phyloP scores from a whole-genome alignment of 2,113 vertebrate genomes.

The Gnathonemus longibarbis region DNA sequence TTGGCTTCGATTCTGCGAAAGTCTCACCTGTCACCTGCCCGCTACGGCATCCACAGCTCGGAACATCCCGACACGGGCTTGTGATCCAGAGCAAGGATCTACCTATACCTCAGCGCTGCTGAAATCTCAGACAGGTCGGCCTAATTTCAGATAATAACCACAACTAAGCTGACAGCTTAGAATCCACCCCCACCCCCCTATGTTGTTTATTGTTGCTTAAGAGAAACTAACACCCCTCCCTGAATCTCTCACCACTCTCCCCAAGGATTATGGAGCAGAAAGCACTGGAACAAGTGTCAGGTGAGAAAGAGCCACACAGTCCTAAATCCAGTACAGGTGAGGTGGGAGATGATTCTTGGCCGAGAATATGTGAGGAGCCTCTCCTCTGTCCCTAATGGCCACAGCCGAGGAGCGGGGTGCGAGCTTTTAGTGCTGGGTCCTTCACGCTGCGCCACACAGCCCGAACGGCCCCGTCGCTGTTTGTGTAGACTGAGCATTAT shows the following conservation, averaged over 20 bases:
- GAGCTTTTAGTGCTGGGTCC: conserved; percentile 36
- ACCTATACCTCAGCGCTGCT: neutral
- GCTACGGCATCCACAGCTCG: neutral
- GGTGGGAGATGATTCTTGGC: conserved; percentile 27
- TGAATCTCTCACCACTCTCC: neutral
- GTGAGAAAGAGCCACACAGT: conserved; percentile 23
- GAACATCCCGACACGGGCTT: neutral
- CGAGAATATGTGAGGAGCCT: conserved; percentile 30
- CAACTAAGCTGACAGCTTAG: neutral
- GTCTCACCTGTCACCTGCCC: neutral
- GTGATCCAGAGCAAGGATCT: neutral
- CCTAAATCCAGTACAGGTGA: conserved; percentile 40
- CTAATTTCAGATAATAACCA: neutral
- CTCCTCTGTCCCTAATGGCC: conserved; percentile 23
- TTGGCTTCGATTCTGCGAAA: neutral
- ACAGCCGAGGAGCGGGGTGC: conserved; percentile 30
- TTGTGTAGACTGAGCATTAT: conserved; percentile 33
- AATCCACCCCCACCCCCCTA: neutral
- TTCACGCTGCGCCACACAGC: conserved; percentile 32
- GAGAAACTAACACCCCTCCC: neutral
- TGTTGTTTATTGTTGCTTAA: neutral
- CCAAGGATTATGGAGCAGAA: neutral
- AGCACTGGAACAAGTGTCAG: neutral
- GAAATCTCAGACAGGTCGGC: neutral
- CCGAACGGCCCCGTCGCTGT: conserved; percentile 3